Base-by-base conservation (phyloP, 2,797 vertebrate species). In the Pipistrellus pygmaeus region DNA sequence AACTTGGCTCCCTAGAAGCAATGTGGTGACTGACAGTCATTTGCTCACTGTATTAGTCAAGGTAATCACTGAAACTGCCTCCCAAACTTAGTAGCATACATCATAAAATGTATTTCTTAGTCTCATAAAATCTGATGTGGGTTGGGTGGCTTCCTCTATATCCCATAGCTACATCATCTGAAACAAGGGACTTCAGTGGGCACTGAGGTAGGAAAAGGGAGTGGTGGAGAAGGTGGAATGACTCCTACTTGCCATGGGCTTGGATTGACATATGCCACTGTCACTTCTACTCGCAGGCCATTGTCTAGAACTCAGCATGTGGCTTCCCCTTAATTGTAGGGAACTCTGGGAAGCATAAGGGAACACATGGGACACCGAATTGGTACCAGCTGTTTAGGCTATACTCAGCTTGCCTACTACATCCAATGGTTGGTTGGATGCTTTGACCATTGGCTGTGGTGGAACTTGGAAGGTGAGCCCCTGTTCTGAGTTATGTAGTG, bases 351-450 rank as follows among this genome's bases (percentile, higher is more conserved):
- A 71, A 20, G 57, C 30, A 15, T 27, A 57, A 64, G 14, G 25
- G 10, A 69, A 17, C 14, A 8, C 5, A 38, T 0, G 14, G 44
- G 71, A 60, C 35, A 55, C 2, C 18, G 38, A 23, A 7, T n/a
- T 38, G 88, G 14, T 57, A 38, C 10, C 3, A 20, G 38, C 3
- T 68, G 9, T 44, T 78, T 51, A 38, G 1, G 6, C 32, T 25
- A 0, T 2, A 18, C 0, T 38, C 0, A 5, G 10, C 75, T 53
- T 87, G 20, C 30, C 51, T 46, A 0, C 1, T 1, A 5, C 2
- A 20, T 69, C 21, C 64, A 60, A 1, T 51, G 62, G 6, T n/a
- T 66, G 71, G 18, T 20, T 57, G 46, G 44, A 38, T 46, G n/a
- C 17, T n/a, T 27, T 46, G 25, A 81, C 2, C 81, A 48, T 21